Conservation (phyloP, 2,113 vertebrate genomes). For the Gnathonemus longibarbis region DNA sequence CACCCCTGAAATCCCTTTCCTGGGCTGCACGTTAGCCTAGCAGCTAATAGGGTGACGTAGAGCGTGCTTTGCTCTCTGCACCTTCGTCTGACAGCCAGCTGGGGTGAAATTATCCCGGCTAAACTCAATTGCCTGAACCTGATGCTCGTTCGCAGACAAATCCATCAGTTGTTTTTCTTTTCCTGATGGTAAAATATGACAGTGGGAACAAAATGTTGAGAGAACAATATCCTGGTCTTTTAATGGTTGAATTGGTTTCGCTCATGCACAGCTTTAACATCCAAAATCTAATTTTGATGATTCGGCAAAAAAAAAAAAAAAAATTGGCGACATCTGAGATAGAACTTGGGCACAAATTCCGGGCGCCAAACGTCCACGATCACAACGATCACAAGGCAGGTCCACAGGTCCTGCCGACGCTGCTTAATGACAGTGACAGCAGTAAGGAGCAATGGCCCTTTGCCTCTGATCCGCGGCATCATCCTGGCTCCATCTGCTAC, state of each 20-base stretch:
- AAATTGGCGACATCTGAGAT: background rate
- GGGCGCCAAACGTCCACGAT: background rate
- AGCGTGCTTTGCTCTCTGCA: background rate
- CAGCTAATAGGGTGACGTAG: background rate
- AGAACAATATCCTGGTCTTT: background rate
- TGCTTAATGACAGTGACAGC: constrained; percentile 69
- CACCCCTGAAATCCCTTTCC: background rate
- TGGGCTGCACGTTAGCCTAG: background rate
- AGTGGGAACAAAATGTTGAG: background rate
- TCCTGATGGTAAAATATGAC: background rate
- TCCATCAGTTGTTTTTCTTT: background rate
- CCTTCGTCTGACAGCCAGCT: background rate
- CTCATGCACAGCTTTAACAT: background rate
- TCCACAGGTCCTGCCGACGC: constrained; percentile 46
- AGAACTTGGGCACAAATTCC: background rate
- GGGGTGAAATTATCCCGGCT: background rate
- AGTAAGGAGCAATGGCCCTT: constrained; percentile 82
- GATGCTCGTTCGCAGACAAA: background rate
- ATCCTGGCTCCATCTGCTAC: constrained; percentile 97
- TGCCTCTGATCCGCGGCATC: constrained; percentile 87
- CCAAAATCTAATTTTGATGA: background rate
- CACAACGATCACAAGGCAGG: background rate
- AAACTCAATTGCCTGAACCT: background rate
- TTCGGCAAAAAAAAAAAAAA: background rate
- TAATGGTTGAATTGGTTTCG: background rate